Base-by-base conservation (phyloP, 2,888 invertebrate species). In the Macrosoma leucophasiata region DNA sequence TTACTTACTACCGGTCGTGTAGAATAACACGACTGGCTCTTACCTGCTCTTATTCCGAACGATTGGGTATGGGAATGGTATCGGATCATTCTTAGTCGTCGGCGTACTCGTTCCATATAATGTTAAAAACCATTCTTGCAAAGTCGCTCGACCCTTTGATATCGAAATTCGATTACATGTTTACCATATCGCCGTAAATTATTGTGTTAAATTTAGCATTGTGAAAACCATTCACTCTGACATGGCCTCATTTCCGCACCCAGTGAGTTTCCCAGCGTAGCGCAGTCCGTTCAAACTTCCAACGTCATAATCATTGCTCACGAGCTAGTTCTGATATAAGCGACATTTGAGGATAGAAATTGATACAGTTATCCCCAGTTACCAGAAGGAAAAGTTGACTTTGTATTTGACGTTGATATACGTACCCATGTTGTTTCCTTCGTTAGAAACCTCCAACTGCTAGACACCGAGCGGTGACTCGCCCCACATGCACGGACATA, bases 371-470 rank as follows among this genome's bases (percentile, higher is more conserved):
- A n/a, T n/a, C n/a, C n/a, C n/a, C n/a, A n/a, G n/a, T n/a, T n/a
- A n/a, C n/a, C n/a, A n/a, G n/a, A n/a, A n/a, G n/a, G n/a, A n/a
- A n/a, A n/a, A n/a, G n/a, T n/a, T n/a, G n/a, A n/a, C n/a, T n/a
- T n/a, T n/a, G n/a, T n/a, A n/a, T n/a, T n/a, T 28, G 24, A 35
- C 24, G 10, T 23, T 3, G 13, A 26, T 9, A 31, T 57, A 76
- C 88, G 86, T 81, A 96, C 95, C 95, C 85, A 93, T 88, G 62
- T 91, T 92, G 61, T 92, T 88, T 46, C 96, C 97, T 77, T 96
- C 95, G 72, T 97, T 97, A 72, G 96, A 96, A 40, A 99, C 94
- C 76, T 97, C 96, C 39, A 99, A 86, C 58, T 92, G 92, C 99
- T 99, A 99, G 44, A 89, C 88, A 23, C 99, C 99, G 46, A 93